Evolutionary conservation across 2,888 invertebrate genomes (phyloP).

Genomic region (Corythucha ciliata): DNA sequence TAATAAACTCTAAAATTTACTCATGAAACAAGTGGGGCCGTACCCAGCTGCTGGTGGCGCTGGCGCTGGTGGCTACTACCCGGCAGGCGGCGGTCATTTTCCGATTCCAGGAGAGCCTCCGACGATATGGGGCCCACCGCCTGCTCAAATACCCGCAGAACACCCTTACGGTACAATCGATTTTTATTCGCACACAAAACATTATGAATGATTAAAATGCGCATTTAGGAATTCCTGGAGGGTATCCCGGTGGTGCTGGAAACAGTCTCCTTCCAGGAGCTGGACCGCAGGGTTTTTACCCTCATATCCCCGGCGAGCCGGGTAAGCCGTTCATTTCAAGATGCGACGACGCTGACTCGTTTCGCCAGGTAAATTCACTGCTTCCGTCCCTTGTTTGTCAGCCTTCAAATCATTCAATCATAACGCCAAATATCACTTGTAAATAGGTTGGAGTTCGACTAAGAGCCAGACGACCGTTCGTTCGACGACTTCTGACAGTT

Average conservation of each 20-base stretch:
- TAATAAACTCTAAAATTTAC: too few species aligned
- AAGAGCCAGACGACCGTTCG: conserved; percentile 67
- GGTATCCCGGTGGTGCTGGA: conserved; percentile 23
- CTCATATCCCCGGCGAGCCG: conserved; percentile 24
- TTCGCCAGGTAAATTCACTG: conserved; percentile 50
- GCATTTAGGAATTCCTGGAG: conserved; percentile 14
- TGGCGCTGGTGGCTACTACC: conserved; percentile 17
- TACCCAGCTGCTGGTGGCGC: background rate
- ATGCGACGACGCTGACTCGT: conserved; percentile 73
- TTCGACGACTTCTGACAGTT: conserved; percentile 62
- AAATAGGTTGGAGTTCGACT: conserved; percentile 58
- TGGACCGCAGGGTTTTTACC: conserved; percentile 23
- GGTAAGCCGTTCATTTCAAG: conserved; percentile 45
- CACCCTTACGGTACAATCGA: conserved; percentile 21
- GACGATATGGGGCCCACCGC: conserved; percentile 25
- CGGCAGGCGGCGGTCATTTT: conserved; percentile 26
- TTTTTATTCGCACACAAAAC: too few species aligned
- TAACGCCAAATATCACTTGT: background rate
- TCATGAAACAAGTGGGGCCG: background rate
- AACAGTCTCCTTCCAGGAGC: conserved; percentile 24
- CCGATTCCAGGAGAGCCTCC: conserved; percentile 26
- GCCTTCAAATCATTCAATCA: background rate
- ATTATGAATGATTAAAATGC: too few species aligned
- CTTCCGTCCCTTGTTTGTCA: background rate
- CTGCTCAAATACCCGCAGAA: conserved; percentile 26